Conservation (phyloP, 2,113 vertebrate species). For the Albula glossodonta region DNA sequence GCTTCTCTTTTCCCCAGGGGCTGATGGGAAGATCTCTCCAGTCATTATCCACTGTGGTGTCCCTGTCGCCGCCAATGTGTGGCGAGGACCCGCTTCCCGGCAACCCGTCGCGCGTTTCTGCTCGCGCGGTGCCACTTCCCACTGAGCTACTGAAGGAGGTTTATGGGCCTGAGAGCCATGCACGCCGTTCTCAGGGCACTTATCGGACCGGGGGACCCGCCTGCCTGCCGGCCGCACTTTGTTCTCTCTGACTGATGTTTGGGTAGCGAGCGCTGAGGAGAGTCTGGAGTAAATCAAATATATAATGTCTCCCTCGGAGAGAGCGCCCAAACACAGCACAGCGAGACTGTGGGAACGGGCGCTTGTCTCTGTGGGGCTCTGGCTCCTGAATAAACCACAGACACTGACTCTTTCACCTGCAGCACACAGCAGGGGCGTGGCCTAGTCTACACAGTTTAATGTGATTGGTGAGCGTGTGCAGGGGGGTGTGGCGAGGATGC, state of each 20-base stretch:
- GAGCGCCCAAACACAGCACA: neutral
- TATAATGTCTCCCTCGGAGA: neutral
- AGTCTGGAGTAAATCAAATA: slow-evolving; percentile 19
- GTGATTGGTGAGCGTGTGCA: neutral
- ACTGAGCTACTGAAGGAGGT: slow-evolving; percentile 78
- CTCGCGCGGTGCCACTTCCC: slow-evolving; percentile 73
- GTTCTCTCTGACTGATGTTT: slow-evolving; percentile 54
- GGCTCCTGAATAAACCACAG: no score
- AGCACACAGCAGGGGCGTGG: no score
- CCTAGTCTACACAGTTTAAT: neutral
- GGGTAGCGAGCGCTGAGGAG: slow-evolving; percentile 27
- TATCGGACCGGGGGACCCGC: slow-evolving; percentile 54
- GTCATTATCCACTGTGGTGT: slow-evolving; percentile 58
- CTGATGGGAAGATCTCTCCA: slow-evolving; percentile 61
- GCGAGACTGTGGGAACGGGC: no score
- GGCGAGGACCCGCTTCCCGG: slow-evolving; percentile 32
- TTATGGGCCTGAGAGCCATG: slow-evolving; percentile 65
- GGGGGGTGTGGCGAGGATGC: neutral
- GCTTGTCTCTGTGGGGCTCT: no score
- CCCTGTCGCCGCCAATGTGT: slow-evolving; percentile 54
- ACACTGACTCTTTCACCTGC: no score
- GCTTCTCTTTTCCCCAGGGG: slow-evolving; percentile 46
- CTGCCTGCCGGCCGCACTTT: slow-evolving; percentile 43
- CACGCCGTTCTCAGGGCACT: slow-evolving; percentile 53
- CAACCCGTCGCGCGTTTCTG: slow-evolving; percentile 70